Evolutionary conservation across 2,113 vertebrate species (phyloP).

Genomic region (Oncorhynchus mykiss): DNA sequence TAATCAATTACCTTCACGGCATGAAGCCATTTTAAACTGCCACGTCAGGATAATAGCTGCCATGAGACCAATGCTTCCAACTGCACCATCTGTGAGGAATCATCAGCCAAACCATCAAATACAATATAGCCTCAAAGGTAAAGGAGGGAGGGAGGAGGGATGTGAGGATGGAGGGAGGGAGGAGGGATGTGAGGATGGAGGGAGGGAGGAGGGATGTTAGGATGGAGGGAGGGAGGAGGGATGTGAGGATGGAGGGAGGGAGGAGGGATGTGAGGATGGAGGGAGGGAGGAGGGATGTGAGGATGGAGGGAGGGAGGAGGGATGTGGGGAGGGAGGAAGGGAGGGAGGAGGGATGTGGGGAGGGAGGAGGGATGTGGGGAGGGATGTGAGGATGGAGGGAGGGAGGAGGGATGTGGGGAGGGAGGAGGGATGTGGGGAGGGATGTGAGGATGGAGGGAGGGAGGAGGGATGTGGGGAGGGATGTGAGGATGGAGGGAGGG

Average conservation of each 20-base stretch:
- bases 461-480: neutral
- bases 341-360: neutral
- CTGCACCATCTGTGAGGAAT: constrained; percentile 24
- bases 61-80: constrained; percentile 24
- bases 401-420: constrained; percentile 20
- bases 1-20: constrained; percentile 36
- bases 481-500: constrained; percentile 26
- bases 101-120: constrained; percentile 44
- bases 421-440: too few species aligned
- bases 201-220: neutral
- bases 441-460: constrained; percentile 28
- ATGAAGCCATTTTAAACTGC: constrained; percentile 1
- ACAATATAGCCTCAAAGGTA: constrained; percentile 43
- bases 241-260: constrained; percentile 8
- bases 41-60: constrained; percentile 29
- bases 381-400: constrained; percentile 1
- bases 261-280: constrained; percentile 11
- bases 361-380: neutral
- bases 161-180: constrained; percentile 6
- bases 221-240: neutral
- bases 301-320: neutral
- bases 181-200: constrained; percentile 13
- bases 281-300: neutral
- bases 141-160: constrained; percentile 11
- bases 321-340: too few species aligned